Conservation (phyloP, 2,888 invertebrate species). For the Drosophila meridiana region DNA sequence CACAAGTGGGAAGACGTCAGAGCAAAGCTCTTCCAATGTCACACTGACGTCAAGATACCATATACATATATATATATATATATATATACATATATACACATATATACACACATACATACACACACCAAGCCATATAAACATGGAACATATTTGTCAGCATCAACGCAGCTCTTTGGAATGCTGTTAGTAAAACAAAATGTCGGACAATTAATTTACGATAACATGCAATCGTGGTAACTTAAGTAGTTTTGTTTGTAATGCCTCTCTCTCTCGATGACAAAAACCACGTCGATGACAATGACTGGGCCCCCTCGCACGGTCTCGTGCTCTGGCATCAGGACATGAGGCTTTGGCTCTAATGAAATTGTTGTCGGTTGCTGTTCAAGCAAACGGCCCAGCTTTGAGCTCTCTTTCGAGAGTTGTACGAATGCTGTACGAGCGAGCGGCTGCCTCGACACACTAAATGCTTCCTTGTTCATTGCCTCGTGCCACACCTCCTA, state of each 20-base stretch:
- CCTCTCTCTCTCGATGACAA: constrained; percentile 58
- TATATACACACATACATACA: background rate
- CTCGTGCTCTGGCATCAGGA: constrained; percentile 18
- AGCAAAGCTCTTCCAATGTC: constrained; percentile 20
- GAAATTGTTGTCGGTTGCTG: constrained; percentile 68
- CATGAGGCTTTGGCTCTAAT: constrained; percentile 58
- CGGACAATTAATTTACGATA: constrained; percentile 79
- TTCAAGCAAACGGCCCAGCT: constrained; percentile 24
- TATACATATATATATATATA: constrained; percentile 4
- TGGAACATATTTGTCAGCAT: constrained; percentile 25
- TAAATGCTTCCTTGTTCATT: constrained; percentile 19
- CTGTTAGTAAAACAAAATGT: constrained; percentile 76
- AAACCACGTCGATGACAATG: constrained; percentile 30
- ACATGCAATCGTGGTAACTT: constrained; percentile 80
- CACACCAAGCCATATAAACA: constrained; percentile 5
- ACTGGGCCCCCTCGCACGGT: constrained; percentile 11
- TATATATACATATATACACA: no score
- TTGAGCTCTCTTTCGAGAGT: constrained; percentile 9
- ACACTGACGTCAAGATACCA: constrained; percentile 12
- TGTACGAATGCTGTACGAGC: constrained; percentile 1
- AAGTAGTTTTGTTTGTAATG: constrained; percentile 80
- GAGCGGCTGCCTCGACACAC: constrained; percentile 14
- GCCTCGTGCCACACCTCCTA: constrained; percentile 43
- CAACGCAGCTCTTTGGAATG: constrained; percentile 65
- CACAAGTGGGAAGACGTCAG: background rate